Evolutionary conservation across 2,113 vertebrate genomes (phyloP), one percentile per base, ranked within the genome.

Genomic region (Octodon degus): DNA sequence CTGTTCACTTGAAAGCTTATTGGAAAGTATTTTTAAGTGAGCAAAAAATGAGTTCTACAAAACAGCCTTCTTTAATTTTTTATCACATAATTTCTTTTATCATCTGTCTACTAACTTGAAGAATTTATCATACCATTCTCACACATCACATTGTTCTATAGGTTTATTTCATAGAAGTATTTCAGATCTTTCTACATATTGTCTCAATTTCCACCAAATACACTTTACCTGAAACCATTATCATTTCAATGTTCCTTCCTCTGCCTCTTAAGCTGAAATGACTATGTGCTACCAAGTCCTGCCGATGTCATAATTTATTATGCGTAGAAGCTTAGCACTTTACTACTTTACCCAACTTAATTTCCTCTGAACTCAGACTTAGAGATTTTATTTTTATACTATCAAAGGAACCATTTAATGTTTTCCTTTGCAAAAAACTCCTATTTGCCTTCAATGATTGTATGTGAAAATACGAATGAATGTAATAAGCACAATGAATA

Each of bases 1-100:
- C 47, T 91, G 34, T 67, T 89, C 25, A 81, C 30, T 92, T 92
- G 83, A 94, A 93, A 96, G 47, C 2, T 91, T 80, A 84, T 63
- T 12, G 0, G 84, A 55, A 94, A 79, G 95, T 95, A 89, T 10
- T 94, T 90, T 37, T 58, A 74, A 37, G 37, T 3, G 2, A 14
- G 6, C 20, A 58, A 87, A 79, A 30, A 77, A 24, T 34, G 50
- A 53, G 67, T 62, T 79, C 11, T 53, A 83, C 19, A 88, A 20
- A 13, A 5, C 24, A n/a, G 55, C 6, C 83, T 83, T 43, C 63
- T 16, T 40, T 83, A 32, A 50, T 40, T 96, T 40, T 24, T 25
- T 34, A 43, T 55, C 20, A 89, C 27, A 30, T 37, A 11, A 63
- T 11, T 91, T 8, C 1, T 32, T 70, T 30, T 30, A 24, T 24